A percentile compares a stretch with the other conserved stretches of the same genome.
These are phyloP conservation scores for Streptopelia turtur DNA, from an alignment of 2,797 vertebrate genomes.

Conservation along the genomic window DNA sequence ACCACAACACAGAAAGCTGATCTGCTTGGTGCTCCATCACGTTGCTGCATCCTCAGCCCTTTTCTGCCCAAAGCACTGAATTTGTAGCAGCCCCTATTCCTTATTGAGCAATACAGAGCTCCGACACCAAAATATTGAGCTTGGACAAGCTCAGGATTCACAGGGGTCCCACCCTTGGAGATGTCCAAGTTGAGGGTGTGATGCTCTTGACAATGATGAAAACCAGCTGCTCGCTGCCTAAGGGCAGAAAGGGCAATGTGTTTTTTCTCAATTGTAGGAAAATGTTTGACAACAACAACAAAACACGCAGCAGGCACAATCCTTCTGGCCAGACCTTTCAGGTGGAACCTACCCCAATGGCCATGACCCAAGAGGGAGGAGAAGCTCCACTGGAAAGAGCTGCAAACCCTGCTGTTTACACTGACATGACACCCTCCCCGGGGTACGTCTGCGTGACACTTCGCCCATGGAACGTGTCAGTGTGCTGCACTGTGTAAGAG, in stretches of 20 bases:
- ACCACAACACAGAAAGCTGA: background rate
- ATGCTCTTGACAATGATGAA: background rate
- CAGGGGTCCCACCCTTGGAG: conserved; percentile 41
- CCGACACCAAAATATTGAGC: background rate
- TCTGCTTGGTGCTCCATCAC: background rate
- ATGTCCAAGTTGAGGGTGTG: background rate
- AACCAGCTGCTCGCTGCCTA: conserved; percentile 22
- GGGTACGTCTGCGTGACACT: conserved; percentile 6
- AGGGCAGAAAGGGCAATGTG: background rate
- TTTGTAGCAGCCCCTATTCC: background rate
- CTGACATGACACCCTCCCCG: background rate
- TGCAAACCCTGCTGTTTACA: background rate
- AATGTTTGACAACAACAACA: background rate
- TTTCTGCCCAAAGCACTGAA: rapidly evolving
- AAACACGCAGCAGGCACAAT: rapidly evolving
- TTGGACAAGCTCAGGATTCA: background rate
- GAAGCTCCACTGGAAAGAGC: background rate
- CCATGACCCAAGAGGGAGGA: background rate
- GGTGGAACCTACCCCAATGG: background rate
- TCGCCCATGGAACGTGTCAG: conserved; percentile 39
- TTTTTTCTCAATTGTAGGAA: rapidly evolving
- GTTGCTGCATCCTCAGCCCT: background rate
- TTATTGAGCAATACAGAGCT: background rate
- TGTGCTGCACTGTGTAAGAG: background rate
- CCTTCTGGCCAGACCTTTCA: background rate